Conservation (phyloP, 1,140 invertebrate species). For the Archegozetes longisetosus region DNA sequence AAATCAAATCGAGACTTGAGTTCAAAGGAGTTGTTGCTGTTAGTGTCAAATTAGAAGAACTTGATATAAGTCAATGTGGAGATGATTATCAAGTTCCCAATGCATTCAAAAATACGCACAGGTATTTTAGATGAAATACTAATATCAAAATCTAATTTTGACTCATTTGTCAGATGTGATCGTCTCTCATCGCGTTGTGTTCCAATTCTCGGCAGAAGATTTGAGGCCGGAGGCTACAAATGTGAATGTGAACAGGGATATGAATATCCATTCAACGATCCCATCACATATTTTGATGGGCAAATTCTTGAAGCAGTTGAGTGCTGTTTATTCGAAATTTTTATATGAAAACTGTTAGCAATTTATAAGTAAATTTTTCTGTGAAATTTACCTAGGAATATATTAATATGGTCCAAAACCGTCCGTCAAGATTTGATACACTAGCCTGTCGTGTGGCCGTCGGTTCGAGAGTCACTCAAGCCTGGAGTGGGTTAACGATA, state of each 20-base stretch:
- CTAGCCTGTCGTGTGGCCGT: constrained; percentile 67
- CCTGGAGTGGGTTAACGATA: neutral
- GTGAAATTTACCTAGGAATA: no score
- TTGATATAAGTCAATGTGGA: constrained; percentile 91
- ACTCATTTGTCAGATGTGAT: no score
- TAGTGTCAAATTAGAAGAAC: constrained; percentile 67
- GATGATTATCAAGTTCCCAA: constrained; percentile 63
- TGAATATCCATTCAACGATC: constrained; percentile 91
- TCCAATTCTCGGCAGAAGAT: constrained; percentile 74
- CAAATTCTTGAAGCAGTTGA: constrained; percentile 84
- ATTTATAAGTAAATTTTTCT: no score
- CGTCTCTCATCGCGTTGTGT: constrained; percentile 83
- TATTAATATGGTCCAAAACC: constrained; percentile 58
- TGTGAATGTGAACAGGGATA: constrained; percentile 93
- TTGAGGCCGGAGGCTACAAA: constrained; percentile 88
- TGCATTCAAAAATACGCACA: constrained; percentile 86
- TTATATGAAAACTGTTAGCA: no score
- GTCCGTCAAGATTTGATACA: constrained; percentile 31
- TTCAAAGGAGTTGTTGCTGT: constrained; percentile 90
- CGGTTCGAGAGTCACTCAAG: neutral
- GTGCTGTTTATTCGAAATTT: no score
- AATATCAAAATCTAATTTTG: no score
- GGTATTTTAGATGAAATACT: no score
- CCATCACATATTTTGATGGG: constrained; percentile 86
- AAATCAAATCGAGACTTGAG: constrained; percentile 70